Percentiles rank a stretch among this genome's conserved stretches.
Evolutionary conservation across 2,113 vertebrate species (phyloP).

Genomic region (Cryptomyrus ogoouensis): DNA sequence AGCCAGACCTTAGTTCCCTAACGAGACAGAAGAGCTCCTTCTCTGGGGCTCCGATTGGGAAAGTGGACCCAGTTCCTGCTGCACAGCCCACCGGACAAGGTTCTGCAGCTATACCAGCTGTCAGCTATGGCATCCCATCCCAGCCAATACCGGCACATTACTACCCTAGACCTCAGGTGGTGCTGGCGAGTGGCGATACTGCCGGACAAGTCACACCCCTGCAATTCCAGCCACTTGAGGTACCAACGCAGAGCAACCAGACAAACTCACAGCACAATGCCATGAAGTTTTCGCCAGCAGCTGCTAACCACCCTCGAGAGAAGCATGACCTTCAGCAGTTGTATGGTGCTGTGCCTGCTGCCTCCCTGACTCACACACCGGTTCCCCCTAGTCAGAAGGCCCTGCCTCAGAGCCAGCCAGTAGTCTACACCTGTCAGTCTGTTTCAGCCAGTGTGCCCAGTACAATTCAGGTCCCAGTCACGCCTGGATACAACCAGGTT

Average conservation of each 20-base stretch:
- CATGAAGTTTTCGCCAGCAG: conserved; percentile 56
- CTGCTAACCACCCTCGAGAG: conserved; percentile 62
- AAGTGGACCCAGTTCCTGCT: conserved; percentile 55
- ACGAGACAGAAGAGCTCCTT: conserved; percentile 68
- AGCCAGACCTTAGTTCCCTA: conserved; percentile 88
- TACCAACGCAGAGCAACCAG: conserved; percentile 44
- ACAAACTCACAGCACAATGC: conserved; percentile 52
- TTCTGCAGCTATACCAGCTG: conserved; percentile 48
- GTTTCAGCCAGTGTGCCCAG: conserved; percentile 71
- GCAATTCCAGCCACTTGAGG: conserved; percentile 30
- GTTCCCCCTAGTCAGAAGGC: conserved; percentile 70
- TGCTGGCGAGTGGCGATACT: conserved; percentile 57
- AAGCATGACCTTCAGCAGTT: conserved; percentile 69
- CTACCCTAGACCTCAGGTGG: conserved; percentile 53
- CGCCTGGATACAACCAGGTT: conserved; percentile 72
- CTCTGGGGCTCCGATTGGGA: conserved; percentile 60
- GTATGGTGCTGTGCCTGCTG: conserved; percentile 65
- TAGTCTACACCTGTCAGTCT: conserved; percentile 72
- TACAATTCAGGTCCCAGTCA: conserved; percentile 74
- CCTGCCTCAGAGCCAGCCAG: conserved; percentile 76
- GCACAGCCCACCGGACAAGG: conserved; percentile 42
- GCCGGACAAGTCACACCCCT: conserved; percentile 49
- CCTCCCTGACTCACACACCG: conserved; percentile 65
- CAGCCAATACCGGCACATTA: conserved; percentile 61
- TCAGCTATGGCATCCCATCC: conserved; percentile 52